Evolutionary conservation across 1,140 invertebrate genomes (phyloP).

Genomic region (Periplaneta americana): DNA sequence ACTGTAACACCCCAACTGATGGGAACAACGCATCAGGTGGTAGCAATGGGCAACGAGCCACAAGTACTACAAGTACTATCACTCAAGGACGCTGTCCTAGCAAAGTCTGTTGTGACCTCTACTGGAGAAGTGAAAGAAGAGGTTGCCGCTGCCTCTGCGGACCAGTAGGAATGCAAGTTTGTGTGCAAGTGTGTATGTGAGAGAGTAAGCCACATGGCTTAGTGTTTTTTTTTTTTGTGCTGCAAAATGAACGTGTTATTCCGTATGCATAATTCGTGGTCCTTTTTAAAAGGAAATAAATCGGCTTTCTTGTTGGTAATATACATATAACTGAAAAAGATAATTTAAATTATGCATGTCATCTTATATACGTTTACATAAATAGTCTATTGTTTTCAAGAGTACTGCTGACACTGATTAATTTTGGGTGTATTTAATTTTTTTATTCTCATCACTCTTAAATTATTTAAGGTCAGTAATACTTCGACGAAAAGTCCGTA

Average conservation of each 20-base stretch:
- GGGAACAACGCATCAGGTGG: conserved; percentile 63
- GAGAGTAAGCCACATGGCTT: background rate
- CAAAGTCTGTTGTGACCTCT: conserved; percentile 66
- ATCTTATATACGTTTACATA: background rate
- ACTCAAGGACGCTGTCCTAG: conserved; percentile 71
- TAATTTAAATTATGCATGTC: background rate
- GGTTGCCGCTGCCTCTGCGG: conserved; percentile 30
- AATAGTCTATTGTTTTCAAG: background rate
- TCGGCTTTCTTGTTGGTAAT: background rate
- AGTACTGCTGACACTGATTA: background rate
- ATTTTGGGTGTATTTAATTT: background rate
- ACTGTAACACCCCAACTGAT: conserved; percentile 55
- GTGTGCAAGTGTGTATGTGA: background rate
- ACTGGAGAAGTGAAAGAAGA: conserved; percentile 43
- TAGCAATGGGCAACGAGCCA: conserved; percentile 61
- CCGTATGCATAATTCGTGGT: background rate
- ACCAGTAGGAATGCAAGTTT: conserved; percentile 16
- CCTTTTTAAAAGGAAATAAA: background rate
- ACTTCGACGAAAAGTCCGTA: background rate
- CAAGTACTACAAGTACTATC: conserved; percentile 78
- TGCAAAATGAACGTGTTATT: background rate
- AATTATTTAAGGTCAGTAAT: background rate
- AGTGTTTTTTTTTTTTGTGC: background rate
- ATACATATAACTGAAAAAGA: background rate
- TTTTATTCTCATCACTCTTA: background rate